Base-by-base conservation (phyloP, 1,140 invertebrate species). In the Camponotus vicinus region DNA sequence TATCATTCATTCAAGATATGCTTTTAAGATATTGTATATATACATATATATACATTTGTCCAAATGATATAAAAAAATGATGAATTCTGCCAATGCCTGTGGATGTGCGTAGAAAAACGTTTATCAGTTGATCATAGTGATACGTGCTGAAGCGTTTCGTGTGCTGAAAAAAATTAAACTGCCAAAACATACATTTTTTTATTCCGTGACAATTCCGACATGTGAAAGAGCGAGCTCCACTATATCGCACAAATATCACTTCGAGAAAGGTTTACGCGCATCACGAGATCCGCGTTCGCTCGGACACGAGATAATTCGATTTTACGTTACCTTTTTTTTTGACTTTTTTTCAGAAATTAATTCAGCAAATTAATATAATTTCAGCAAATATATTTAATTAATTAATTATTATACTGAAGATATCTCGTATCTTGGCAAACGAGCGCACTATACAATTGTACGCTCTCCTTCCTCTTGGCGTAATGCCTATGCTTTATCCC, bases 401-500 rank as follows among this genome's bases (percentile, higher is more conserved):
- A 21, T 21, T 21, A 21, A 21, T 21, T 21, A 21, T 21, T 21
- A 32, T 57, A 42, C 5, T 5, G 9, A n/a, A 8, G 1, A 2
- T 71, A 40, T 52, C 45, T 63, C 40, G 32, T 85, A 8, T 83
- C 32, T 15, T 4, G 49, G 37, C 59, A 15, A 57, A 49, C 27
- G 37, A 13, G 57, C 7, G 34, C 21, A 18, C 42, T 32, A 57
- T 42, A 55, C 11, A 40, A 40, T 59, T 49, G 27, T 61, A 73
- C 55, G 42, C 55, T 86, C 49, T 75, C 11, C 45, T 71, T 61
- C 40, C 9, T 80, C 11, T 82, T 21, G 49, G 71, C 49, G 52
- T 45, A 64, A 80, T 71, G 80, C 57, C 69, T 73, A 59, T 83
- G 64, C 82, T 85, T 66, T 64, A 80, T 89, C 89, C 89, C 89